These are phyloP conservation scores for Hesperia comma DNA, from an alignment of 2,888 invertebrate genomes.

Conservation along the genomic window DNA sequence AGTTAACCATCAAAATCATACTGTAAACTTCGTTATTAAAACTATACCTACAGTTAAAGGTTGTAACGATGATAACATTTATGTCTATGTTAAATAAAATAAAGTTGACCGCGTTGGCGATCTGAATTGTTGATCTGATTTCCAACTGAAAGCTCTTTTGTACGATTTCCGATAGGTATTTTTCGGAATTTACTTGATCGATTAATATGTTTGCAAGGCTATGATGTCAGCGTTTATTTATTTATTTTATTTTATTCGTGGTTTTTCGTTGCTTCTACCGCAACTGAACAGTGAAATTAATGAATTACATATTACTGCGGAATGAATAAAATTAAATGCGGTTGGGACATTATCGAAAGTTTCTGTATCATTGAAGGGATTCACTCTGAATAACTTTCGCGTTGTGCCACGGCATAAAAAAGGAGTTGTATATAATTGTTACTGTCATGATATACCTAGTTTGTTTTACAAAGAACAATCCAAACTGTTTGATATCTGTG, in stretches of 20 bases:
- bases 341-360: slow-evolving; percentile 25
- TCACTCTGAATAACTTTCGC: not conserved
- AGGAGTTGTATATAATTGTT: no score
- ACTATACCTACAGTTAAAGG: no score
- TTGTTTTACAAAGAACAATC: no score
- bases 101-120: no score
- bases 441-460: no score
- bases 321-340: slow-evolving; percentile 19
- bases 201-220: not conserved
- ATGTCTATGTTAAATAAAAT: no score
- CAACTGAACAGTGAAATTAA: slow-evolving; percentile 20
- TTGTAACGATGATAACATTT: no score
- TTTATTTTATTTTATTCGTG: slow-evolving; percentile 8
- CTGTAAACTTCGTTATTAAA: no score
- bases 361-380: slow-evolving; percentile 5
- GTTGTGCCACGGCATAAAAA: not conserved
- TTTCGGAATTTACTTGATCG: no score
- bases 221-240: not conserved
- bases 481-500: no score
- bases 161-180: not conserved
- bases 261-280: slow-evolving; percentile 18
- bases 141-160: slow-evolving; percentile 44
- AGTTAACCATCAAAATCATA: no score
- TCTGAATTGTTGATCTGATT: no score
- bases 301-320: slow-evolving; percentile 21